A percentile compares a stretch with the other conserved stretches of the same genome.
Evolutionary conservation across 2,113 vertebrate genomes (phyloP).

Genomic region (Lepisosteus osseus): DNA sequence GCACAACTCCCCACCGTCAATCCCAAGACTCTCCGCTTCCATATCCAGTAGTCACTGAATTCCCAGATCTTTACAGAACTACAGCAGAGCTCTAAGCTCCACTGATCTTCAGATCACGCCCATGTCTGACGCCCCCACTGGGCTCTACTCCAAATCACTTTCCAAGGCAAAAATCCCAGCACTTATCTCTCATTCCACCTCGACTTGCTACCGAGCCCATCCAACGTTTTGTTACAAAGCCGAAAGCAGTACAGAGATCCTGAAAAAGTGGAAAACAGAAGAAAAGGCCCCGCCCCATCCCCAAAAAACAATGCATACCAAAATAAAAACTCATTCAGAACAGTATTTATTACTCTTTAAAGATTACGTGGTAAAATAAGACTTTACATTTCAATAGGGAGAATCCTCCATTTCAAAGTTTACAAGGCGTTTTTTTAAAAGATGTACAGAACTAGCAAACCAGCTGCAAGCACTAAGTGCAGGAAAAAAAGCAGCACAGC

Average conservation of each 20-base stretch:
- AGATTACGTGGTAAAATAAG: slow-evolving; percentile 47
- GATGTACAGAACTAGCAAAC: too few species aligned
- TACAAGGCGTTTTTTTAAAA: background rate
- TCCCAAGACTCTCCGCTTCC: too few species aligned
- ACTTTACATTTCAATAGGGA: slow-evolving; percentile 26
- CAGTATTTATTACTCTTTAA: slow-evolving; percentile 75
- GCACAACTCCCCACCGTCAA: too few species aligned
- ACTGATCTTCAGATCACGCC: too few species aligned
- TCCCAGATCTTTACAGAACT: too few species aligned
- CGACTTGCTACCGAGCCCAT: slow-evolving; percentile 61
- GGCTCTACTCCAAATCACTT: slow-evolving; percentile 21
- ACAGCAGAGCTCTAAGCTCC: too few species aligned
- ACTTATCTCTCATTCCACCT: slow-evolving; percentile 70
- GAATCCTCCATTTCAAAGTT: slow-evolving; percentile 9
- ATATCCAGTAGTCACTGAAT: too few species aligned
- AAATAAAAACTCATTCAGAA: slow-evolving; percentile 62
- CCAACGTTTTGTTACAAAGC: slow-evolving; percentile 62
- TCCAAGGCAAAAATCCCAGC: slow-evolving; percentile 46
- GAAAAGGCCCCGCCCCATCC: slow-evolving; percentile 59
- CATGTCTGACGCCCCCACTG: background rate
- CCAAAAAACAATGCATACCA: slow-evolving; percentile 72
- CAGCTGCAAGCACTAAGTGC: background rate
- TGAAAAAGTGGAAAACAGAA: slow-evolving; percentile 69
- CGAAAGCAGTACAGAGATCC: slow-evolving; percentile 65
- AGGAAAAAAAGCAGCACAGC: background rate